Evolutionary conservation across 2,888 invertebrate species (phyloP).

Genomic region (Dione vanillae): DNA sequence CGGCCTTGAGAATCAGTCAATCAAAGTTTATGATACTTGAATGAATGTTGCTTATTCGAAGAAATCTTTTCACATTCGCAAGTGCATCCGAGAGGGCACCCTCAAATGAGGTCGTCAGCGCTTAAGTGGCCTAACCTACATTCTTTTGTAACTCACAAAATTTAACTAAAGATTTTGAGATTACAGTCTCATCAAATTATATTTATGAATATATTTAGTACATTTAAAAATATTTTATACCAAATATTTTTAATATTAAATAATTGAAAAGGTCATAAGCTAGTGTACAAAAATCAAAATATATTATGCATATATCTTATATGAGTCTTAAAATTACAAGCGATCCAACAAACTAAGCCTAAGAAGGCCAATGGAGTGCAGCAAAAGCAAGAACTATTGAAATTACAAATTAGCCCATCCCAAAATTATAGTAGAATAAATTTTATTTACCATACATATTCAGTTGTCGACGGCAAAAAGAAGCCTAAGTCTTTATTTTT

Average conservation of each 20-base stretch:
- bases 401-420: not conserved
- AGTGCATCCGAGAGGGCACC: constrained; percentile 33
- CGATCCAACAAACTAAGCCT: constrained; percentile 15
- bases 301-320: not conserved
- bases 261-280: not conserved
- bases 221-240: not conserved
- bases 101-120: constrained; percentile 36
- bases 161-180: constrained; percentile 21
- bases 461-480: too few relatives aligned
- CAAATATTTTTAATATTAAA: not conserved
- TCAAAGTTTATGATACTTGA: constrained; percentile 22
- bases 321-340: constrained; percentile 7
- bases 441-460: too few relatives aligned
- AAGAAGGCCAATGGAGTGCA: constrained; percentile 4
- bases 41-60: constrained; percentile 34
- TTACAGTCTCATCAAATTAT: not conserved
- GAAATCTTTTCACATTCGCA: constrained; percentile 35
- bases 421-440: too few relatives aligned
- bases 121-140: constrained; percentile 36
- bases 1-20: constrained; percentile 25
- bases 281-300: too few relatives aligned
- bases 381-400: not conserved
- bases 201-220: not conserved
- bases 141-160: constrained; percentile 33
- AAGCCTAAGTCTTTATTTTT: too few relatives aligned